Evolutionary conservation across 2,113 vertebrate genomes (phyloP).

Genomic region (Myotis yumanensis): DNA sequence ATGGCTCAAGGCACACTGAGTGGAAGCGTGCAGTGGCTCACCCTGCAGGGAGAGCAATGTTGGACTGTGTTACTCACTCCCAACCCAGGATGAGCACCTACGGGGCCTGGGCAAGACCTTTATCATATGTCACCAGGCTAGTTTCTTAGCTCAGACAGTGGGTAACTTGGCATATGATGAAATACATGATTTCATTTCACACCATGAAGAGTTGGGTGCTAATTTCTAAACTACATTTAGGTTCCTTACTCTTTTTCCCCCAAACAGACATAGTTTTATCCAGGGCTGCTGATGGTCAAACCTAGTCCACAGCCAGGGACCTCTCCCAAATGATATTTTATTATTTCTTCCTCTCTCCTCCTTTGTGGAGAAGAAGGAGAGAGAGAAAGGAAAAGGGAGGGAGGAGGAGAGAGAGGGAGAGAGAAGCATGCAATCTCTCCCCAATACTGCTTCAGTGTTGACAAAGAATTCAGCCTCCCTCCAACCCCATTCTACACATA

Average conservation of each 20-base stretch:
- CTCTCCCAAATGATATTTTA: background rate
- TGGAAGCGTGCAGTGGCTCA: background rate
- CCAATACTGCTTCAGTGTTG: background rate
- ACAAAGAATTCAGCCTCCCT: background rate
- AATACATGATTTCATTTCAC: background rate
- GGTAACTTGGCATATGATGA: background rate
- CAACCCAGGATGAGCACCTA: background rate
- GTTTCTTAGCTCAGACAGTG: background rate
- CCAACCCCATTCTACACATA: background rate
- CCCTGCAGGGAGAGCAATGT: background rate
- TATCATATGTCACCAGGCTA: no score
- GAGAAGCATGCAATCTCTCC: background rate
- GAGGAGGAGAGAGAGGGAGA: background rate
- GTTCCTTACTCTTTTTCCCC: background rate
- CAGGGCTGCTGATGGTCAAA: background rate
- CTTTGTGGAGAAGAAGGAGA: background rate
- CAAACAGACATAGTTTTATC: background rate
- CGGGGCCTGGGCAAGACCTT: fast-evolving
- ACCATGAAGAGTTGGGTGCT: background rate
- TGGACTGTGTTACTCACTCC: background rate
- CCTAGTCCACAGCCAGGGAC: background rate
- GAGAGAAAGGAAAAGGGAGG: background rate
- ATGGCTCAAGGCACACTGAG: background rate
- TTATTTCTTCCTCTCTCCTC: background rate
- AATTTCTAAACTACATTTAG: background rate